A percentile compares a stretch with the other conserved stretches of the same genome.
phyloP scores from a whole-genome alignment of 2,113 vertebrate species.

The cattle (Bos taurus) region DNA sequence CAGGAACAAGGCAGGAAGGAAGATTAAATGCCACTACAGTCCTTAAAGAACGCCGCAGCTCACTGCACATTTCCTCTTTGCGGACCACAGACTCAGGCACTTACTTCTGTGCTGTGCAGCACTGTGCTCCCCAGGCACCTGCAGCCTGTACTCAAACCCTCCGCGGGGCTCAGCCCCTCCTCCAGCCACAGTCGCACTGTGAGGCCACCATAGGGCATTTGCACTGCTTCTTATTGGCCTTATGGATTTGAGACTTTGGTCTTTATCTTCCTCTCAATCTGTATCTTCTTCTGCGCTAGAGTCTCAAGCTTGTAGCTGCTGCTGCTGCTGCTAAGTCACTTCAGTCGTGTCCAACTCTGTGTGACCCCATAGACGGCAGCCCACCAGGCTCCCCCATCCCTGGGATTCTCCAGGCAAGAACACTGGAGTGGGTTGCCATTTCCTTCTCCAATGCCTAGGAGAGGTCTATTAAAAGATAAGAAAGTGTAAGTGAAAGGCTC shows the following conservation, averaged over 20 bases:
- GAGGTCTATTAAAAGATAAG: too few relatives aligned
- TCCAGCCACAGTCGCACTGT: fast-evolving
- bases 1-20: constrained; percentile 5
- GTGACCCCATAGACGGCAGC: too few relatives aligned
- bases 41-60: fast-evolving
- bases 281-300: not conserved
- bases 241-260: not conserved
- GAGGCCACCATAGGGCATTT: fast-evolving
- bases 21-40: not conserved
- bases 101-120: constrained; percentile 6
- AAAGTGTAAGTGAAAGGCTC: too few relatives aligned
- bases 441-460: too few relatives aligned
- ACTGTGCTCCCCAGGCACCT: not conserved
- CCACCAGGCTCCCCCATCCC: too few relatives aligned
- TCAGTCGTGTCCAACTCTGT: too few relatives aligned
- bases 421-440: too few relatives aligned
- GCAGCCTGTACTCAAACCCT: not conserved
- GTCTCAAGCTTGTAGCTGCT: not conserved
- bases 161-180: not conserved
- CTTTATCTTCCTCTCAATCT: not conserved
- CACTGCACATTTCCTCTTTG: not conserved
- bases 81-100: constrained; percentile 33
- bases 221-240: not conserved
- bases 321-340: too few relatives aligned
- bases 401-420: too few relatives aligned